Percentiles rank a stretch among this genome's conserved stretches.
Evolutionary conservation across 2,797 vertebrate genomes (phyloP).

Genomic region (Tenualosa ilisha): DNA sequence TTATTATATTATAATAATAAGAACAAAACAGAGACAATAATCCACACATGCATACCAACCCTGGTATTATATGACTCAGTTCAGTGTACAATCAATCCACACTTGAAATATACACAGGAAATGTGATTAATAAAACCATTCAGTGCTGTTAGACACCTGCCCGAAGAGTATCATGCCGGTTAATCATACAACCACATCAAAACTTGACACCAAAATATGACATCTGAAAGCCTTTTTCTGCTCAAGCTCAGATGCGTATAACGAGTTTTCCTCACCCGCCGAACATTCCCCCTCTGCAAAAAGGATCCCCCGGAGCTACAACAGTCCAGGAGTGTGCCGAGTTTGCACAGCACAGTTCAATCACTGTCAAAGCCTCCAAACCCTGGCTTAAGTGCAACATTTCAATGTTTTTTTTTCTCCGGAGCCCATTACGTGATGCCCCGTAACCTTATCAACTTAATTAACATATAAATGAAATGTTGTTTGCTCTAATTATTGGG

Average conservation of each 20-base stretch:
- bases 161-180: not conserved
- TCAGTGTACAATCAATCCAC: not conserved
- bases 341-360: slow-evolving; percentile 11
- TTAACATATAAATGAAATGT: slow-evolving; percentile 52
- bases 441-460: slow-evolving; percentile 37
- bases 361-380: not conserved
- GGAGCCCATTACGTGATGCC: not conserved
- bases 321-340: not conserved
- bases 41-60: not conserved
- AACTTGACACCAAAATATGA: not conserved
- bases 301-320: not conserved
- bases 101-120: not conserved
- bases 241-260: not conserved
- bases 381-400: not conserved
- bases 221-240: not conserved
- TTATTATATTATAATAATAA: not conserved
- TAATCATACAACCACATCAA: not conserved
- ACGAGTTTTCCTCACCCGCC: not conserved
- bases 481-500: slow-evolving; percentile 41
- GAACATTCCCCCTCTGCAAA: not conserved
- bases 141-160: not conserved
- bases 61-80: not conserved
- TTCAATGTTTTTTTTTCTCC: not conserved
- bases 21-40: not conserved
- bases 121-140: not conserved